Conservation (phyloP, 2,888 invertebrate species). For the Scrobipalpa costella region DNA sequence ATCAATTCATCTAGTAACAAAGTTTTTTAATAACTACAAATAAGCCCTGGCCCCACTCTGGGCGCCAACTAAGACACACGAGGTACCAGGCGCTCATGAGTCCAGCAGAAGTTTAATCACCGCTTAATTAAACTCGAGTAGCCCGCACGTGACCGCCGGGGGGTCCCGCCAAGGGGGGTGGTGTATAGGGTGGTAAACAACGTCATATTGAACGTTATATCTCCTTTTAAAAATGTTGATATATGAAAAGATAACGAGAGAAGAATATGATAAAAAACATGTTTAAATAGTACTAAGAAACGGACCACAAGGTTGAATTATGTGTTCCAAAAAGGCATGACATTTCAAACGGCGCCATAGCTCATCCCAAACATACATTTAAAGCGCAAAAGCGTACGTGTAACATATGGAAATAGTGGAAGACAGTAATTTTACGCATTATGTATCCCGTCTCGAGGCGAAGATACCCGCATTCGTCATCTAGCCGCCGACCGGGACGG, state of each 20-base stretch:
- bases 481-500: conserved; percentile 55
- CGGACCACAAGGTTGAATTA: too few relatives aligned
- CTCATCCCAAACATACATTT: conserved; percentile 23
- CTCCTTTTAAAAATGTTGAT: background rate
- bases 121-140: conserved; percentile 65
- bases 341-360: conserved; percentile 4
- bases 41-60: conserved; percentile 39
- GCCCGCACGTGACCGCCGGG: conserved; percentile 54
- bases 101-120: conserved; percentile 58
- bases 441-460: conserved; percentile 69
- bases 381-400: conserved; percentile 18
- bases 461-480: conserved; percentile 70
- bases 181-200: conserved; percentile 10
- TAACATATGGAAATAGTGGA: conserved; percentile 53
- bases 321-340: background rate
- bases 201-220: background rate
- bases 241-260: background rate
- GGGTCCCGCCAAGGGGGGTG: conserved; percentile 1
- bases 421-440: conserved; percentile 77
- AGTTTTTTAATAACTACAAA: background rate
- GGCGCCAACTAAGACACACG: conserved; percentile 42
- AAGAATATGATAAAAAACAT: background rate
- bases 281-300: background rate
- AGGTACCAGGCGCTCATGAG: conserved; percentile 21
- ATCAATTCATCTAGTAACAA: too few relatives aligned